Conservation (phyloP, 2,113 vertebrate species). For the Circaetus cinerascens region DNA sequence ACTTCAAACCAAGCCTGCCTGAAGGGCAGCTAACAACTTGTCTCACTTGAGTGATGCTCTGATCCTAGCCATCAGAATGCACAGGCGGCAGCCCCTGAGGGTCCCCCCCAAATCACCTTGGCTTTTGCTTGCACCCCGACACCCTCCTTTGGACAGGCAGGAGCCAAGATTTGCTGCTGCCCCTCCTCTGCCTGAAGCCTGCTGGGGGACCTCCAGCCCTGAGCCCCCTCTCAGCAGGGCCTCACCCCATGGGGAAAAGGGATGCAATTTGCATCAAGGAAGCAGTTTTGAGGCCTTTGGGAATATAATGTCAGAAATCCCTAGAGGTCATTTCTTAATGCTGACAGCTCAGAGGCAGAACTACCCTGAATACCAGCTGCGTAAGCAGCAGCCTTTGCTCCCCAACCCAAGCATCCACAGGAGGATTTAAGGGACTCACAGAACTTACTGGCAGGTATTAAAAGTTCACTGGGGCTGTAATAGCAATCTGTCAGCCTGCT, state of each 20-base stretch:
- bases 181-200: background rate
- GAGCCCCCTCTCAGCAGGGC: background rate
- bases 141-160: background rate
- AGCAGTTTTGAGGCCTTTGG: background rate
- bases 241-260: background rate
- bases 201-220: background rate
- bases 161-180: background rate
- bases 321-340: background rate
- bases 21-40: background rate
- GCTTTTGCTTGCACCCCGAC: background rate
- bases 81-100: background rate
- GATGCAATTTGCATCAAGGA: background rate
- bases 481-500: conserved; percentile 71
- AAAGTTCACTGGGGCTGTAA: conserved; percentile 68
- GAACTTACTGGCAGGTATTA: conserved; percentile 54
- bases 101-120: background rate
- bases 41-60: background rate
- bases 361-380: background rate
- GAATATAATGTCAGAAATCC: background rate
- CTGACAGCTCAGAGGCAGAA: background rate
- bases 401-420: background rate
- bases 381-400: background rate
- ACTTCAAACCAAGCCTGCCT: background rate
- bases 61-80: background rate
- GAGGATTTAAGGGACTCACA: conserved; percentile 55